A percentile compares a stretch with the other conserved stretches of the same genome.
Evolutionary conservation across 1,140 invertebrate species (phyloP).

Genomic region (Linepithema humile): DNA sequence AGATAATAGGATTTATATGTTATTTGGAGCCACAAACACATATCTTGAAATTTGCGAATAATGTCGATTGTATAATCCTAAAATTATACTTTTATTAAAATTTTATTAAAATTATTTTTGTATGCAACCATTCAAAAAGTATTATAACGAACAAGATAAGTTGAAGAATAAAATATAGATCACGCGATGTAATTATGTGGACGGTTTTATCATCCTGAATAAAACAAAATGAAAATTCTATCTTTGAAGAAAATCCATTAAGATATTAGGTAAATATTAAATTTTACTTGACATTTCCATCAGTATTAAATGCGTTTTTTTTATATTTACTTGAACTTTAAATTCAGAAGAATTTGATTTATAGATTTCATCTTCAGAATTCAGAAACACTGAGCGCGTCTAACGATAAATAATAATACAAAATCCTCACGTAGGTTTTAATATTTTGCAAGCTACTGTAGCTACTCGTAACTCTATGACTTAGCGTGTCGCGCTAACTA

Average conservation of each 20-base stretch:
- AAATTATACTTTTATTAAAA: slow-evolving; percentile 4
- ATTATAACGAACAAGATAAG: no score
- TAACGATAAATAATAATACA: background rate
- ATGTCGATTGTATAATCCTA: background rate
- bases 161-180: no score
- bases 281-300: no score
- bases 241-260: no score
- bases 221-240: background rate
- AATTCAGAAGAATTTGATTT: background rate
- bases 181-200: no score
- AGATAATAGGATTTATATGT: background rate
- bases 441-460: slow-evolving; percentile 6
- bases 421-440: background rate
- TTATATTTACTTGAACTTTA: background rate
- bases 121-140: no score
- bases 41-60: background rate
- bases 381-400: no score
- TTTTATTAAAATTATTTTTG: no score
- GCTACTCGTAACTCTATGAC: background rate
- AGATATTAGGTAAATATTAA: background rate
- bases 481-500: slow-evolving; percentile 27
- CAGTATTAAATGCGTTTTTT: no score
- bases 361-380: no score
- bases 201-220: background rate
- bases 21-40: background rate